These are phyloP conservation scores for Graptemys geographica DNA, from an alignment of 2,797 vertebrate genomes.

Conservation along the genomic window DNA sequence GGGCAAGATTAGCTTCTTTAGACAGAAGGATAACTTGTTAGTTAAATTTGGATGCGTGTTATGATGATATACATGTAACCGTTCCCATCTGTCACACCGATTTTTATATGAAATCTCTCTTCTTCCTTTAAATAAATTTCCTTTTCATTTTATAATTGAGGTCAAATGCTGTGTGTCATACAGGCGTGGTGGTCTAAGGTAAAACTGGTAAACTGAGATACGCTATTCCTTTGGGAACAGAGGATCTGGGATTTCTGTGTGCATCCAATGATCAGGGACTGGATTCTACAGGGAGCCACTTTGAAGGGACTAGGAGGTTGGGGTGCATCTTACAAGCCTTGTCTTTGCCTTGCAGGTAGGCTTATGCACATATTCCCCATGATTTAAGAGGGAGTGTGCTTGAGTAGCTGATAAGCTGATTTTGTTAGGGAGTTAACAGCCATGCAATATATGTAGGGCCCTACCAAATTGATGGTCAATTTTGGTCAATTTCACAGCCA, in stretches of 20 bases:
- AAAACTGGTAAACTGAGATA: background rate
- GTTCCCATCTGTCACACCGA: background rate
- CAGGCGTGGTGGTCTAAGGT: background rate
- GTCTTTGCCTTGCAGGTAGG: too few species aligned
- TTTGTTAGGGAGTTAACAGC: too few species aligned
- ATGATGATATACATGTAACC: background rate
- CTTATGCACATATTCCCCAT: too few species aligned
- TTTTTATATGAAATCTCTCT: background rate
- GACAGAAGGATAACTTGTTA: background rate
- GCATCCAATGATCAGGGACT: background rate
- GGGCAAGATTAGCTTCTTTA: background rate
- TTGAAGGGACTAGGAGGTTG: background rate
- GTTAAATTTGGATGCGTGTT: background rate
- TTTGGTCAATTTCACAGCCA: too few species aligned
- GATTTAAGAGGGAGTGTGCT: too few species aligned
- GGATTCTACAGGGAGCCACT: background rate
- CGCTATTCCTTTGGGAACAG: background rate
- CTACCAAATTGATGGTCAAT: too few species aligned
- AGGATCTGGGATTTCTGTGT: background rate
- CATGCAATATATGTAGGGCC: too few species aligned
- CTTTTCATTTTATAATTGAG: background rate
- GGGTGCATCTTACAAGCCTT: too few species aligned
- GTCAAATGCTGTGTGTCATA: background rate
- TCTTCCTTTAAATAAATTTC: background rate
- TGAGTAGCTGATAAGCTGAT: too few species aligned